phyloP scores from a whole-genome alignment of 2,888 invertebrate species.

The Eupithecia insigniata region DNA sequence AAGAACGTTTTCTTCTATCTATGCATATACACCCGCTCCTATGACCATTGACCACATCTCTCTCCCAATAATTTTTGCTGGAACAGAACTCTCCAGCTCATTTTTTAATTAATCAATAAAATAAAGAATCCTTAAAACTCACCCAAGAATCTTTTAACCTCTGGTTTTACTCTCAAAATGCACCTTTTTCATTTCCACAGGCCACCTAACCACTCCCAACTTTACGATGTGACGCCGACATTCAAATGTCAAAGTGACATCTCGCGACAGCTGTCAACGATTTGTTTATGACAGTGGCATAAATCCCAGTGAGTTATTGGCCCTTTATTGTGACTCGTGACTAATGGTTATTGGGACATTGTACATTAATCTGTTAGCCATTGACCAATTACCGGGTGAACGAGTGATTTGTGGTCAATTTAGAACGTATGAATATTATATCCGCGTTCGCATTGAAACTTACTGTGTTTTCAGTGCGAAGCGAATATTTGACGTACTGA shows the following conservation, averaged over 20 bases:
- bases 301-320: conserved; percentile 43
- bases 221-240: conserved; percentile 42
- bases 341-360: conserved; percentile 38
- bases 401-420: conserved; percentile 37
- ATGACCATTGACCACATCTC: too few relatives aligned
- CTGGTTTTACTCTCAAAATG: neutral
- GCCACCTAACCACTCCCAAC: conserved; percentile 12
- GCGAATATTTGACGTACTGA: neutral
- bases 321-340: conserved; percentile 36
- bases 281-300: conserved; percentile 42
- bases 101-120: too few relatives aligned
- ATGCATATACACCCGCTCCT: too few relatives aligned
- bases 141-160: neutral
- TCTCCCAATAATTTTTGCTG: too few relatives aligned
- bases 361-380: conserved; percentile 38
- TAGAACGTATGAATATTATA: conserved; percentile 24
- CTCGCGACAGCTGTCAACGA: conserved; percentile 45
- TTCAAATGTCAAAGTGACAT: conserved; percentile 47
- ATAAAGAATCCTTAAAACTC: too few relatives aligned
- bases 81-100: too few relatives aligned
- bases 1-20: too few relatives aligned
- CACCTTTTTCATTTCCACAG: neutral
- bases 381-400: conserved; percentile 32
- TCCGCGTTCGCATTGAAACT: conserved; percentile 14
- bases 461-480: neutral